A percentile compares a stretch with the other conserved stretches of the same genome.
These are phyloP conservation scores for Pedionomus torquatus DNA, from an alignment of 2,113 vertebrate species.

Conservation along the genomic window DNA sequence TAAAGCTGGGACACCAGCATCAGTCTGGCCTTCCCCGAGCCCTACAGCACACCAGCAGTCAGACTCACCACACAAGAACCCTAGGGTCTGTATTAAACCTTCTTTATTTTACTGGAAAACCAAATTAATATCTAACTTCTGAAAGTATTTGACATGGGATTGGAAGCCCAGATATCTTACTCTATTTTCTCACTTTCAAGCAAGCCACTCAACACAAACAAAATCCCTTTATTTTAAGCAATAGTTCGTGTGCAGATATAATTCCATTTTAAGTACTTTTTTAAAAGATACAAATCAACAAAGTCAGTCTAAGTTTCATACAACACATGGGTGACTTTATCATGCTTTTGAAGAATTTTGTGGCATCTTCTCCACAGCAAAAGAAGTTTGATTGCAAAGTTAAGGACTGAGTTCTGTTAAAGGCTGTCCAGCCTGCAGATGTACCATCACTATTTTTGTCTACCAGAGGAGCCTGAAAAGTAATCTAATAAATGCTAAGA, in stretches of 20 bases:
- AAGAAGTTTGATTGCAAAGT: neutral
- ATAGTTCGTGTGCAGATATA: neutral
- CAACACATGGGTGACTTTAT: neutral
- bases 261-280: neutral
- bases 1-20: neutral
- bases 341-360: neutral
- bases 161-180: neutral
- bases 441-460: fast-evolving
- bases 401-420: neutral
- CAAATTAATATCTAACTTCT: neutral
- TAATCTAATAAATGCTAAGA: neutral
- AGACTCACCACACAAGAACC: neutral
- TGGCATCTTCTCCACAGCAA: neutral
- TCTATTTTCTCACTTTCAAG: neutral
- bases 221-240: neutral
- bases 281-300: neutral
- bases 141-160: neutral
- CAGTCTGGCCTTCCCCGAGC: neutral
- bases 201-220: neutral
- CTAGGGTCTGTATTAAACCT: neutral
- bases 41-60: neutral
- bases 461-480: neutral
- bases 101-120: neutral
- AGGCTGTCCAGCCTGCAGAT: neutral
- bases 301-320: neutral